Conservation (phyloP, 2,113 vertebrate species). For the Myiozetetes cayanensis region DNA sequence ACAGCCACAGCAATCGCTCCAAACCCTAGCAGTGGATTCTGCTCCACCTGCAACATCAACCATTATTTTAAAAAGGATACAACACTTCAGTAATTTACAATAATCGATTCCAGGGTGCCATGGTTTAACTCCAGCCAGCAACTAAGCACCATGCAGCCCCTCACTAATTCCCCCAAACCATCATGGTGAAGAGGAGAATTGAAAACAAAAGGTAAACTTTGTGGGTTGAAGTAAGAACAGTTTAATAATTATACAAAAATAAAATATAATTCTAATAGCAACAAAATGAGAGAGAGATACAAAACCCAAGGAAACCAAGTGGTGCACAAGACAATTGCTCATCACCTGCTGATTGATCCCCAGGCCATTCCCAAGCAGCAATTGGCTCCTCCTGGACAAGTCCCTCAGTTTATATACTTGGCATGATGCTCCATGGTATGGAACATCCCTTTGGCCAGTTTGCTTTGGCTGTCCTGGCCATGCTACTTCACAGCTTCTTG, state of each 20-base stretch:
- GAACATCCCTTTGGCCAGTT: neutral
- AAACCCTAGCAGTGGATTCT: constrained; percentile 89
- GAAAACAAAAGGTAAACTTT: neutral
- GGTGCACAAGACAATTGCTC: neutral
- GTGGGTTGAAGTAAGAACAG: neutral
- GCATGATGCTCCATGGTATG: neutral
- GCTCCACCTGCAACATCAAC: constrained; percentile 84
- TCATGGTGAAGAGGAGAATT: neutral
- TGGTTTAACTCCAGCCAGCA: neutral
- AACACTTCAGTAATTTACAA: neutral
- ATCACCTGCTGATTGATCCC: neutral
- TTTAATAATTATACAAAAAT: neutral
- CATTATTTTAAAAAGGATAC: neutral
- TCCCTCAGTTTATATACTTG: neutral
- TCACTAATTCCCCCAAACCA: neutral
- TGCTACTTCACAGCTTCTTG: neutral
- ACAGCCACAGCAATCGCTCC: constrained; percentile 89
- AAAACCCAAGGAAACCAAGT: neutral
- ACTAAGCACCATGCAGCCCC: neutral
- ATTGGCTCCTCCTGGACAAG: neutral
- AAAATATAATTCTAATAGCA: neutral
- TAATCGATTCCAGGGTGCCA: neutral
- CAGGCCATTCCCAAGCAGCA: neutral
- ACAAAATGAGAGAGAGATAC: neutral
- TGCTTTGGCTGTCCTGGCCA: neutral